A percentile compares a stretch with the other conserved stretches of the same genome.
Conservation (phyloP, 2,113 vertebrate genomes). For the Phainopepla nitens region DNA sequence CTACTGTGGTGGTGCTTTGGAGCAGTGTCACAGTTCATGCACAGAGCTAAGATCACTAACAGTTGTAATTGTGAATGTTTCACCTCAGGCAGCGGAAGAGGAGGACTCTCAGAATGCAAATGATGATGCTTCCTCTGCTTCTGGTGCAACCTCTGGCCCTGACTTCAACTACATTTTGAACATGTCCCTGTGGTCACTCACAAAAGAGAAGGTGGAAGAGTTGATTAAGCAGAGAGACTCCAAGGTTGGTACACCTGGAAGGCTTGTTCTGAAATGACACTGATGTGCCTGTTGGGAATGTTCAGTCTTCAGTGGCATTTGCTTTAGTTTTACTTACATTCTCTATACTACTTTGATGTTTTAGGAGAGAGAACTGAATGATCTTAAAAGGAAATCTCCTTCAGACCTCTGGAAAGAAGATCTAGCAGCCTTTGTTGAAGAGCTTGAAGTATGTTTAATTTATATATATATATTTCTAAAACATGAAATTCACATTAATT, state of each 20-base stretch:
- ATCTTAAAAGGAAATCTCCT: slow-evolving; percentile 84
- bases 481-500: background rate
- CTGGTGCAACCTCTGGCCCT: slow-evolving; percentile 85
- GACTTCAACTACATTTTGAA: slow-evolving; percentile 99
- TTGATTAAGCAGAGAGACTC: slow-evolving; percentile 92
- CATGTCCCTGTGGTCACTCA: slow-evolving; percentile 97
- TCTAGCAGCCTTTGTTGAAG: slow-evolving; percentile 91
- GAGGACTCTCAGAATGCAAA: slow-evolving; percentile 82
- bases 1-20: background rate
- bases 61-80: background rate
- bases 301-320: background rate
- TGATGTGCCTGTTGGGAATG: background rate
- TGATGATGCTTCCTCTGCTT: slow-evolving; percentile 87
- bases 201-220: slow-evolving; percentile 96
- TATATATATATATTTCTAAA: background rate
- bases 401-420: slow-evolving; percentile 97
- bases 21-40: background rate
- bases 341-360: background rate
- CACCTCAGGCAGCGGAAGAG: slow-evolving; percentile 83
- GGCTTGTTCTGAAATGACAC: background rate
- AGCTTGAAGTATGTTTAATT: slow-evolving; percentile 87
- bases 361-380: slow-evolving; percentile 86
- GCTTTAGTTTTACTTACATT: background rate
- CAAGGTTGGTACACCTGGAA: slow-evolving; percentile 80
- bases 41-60: background rate